phyloP scores from a whole-genome alignment of 2,888 invertebrate species.

The Mythimna albipuncta region DNA sequence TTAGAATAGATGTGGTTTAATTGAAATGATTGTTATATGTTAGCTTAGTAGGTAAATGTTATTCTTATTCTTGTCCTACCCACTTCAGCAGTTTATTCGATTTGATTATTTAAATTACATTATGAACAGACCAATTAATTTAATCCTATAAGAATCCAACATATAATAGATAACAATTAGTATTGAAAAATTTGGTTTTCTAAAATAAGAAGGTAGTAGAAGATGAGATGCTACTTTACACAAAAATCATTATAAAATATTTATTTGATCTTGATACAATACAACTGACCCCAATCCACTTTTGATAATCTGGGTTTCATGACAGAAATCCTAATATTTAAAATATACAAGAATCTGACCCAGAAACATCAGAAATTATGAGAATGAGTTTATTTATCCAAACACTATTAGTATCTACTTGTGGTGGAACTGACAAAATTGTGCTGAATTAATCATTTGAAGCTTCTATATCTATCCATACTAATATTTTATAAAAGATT shows the following conservation, averaged over 20 bases:
- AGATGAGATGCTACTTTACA: background rate
- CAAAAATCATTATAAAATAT: background rate
- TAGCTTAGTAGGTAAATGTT: background rate
- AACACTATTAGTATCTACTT: constrained; percentile 18
- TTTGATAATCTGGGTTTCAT: background rate
- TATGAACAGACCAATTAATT: background rate
- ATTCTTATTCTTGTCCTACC: background rate
- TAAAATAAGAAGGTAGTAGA: background rate
- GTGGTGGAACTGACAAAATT: background rate
- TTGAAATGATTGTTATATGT: too few relatives aligned
- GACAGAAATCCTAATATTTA: constrained; percentile 6
- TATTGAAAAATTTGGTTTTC: too few relatives aligned
- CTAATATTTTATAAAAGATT: too few relatives aligned
- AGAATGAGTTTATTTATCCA: background rate
- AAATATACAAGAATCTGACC: constrained; percentile 22
- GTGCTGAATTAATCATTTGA: background rate
- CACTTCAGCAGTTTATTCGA: too few relatives aligned
- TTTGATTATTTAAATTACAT: background rate
- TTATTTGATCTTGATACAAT: background rate
- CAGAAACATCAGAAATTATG: constrained; percentile 2
- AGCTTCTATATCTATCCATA: background rate
- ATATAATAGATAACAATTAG: too few relatives aligned
- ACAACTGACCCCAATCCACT: constrained; percentile 2
- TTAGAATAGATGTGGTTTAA: background rate
- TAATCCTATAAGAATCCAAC: too few relatives aligned